Evolutionary conservation across 2,797 vertebrate genomes (phyloP).

Genomic region (Anguilla anguilla): DNA sequence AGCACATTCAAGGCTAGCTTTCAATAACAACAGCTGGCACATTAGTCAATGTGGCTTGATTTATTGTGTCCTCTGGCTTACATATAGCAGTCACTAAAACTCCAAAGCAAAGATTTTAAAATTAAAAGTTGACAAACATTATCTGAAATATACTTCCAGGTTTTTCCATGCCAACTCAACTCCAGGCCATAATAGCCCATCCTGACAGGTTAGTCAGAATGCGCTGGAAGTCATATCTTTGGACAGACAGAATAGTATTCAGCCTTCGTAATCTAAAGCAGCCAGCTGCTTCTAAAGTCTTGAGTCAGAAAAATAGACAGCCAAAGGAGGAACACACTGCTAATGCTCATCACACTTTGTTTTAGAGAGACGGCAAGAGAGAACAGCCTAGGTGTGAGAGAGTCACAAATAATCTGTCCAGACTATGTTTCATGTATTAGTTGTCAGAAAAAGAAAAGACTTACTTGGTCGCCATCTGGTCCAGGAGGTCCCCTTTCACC

Average conservation of each 20-base stretch:
- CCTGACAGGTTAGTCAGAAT: conserved; percentile 23
- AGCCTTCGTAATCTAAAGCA: conserved; percentile 6
- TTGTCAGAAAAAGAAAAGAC: conserved; percentile 48
- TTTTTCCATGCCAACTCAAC: conserved; percentile 12
- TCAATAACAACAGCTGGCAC: background rate
- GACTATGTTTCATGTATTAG: background rate
- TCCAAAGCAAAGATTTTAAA: background rate
- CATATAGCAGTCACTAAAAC: background rate
- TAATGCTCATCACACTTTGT: background rate
- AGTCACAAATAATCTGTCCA: background rate
- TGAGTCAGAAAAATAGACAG: background rate
- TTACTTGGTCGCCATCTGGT: conserved; percentile 78
- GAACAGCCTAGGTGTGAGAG: background rate
- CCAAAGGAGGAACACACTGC: background rate
- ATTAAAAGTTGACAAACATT: background rate
- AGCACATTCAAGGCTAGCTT: background rate
- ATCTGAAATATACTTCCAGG: background rate
- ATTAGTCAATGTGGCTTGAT: background rate
- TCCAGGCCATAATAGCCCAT: conserved; percentile 1
- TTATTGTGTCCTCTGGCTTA: background rate
- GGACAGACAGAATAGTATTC: background rate
- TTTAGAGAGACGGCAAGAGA: background rate
- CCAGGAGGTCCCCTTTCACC: conserved; percentile 78
- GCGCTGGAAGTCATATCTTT: background rate
- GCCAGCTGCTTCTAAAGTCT: background rate